Base-by-base conservation (phyloP, 23 tunicate species). In the Ciona savignyi region DNA sequence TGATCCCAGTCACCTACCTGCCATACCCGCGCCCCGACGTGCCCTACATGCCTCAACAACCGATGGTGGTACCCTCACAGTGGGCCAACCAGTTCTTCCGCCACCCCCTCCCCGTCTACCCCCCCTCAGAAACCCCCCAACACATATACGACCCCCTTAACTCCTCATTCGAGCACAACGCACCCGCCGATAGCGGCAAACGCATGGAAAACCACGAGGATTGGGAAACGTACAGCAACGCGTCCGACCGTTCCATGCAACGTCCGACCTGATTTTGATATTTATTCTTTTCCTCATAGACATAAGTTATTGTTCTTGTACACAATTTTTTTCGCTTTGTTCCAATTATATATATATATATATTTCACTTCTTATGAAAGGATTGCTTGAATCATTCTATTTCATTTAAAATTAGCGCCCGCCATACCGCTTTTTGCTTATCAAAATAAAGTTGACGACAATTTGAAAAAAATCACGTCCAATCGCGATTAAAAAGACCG, bases 201-300 rank as follows among this genome's bases (percentile, higher is more conserved):
- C 72, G n/a, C 22, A 70, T 30, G 27, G 90, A 84, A 3, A 27
- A 35, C 19, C 83, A 78, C 15, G 90, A 84, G 15, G 88, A 83
- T 22, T 84, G 90, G 90, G 90, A 84, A 62, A 63, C 83, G 31
- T 23, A 71, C 48, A 84, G 90, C 74, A 84, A 62, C 72, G 67
- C 83, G 32, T 84, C 90, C 29, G 90, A 84, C 1, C 77, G 66
- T 20, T 84, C 90, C 21, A 62, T 63, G 70, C 81, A 77, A 15
- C 73, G 81, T 1, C 73, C 64, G 28, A 20, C 81, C 32, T 72
- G 77, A 72, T 27, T n/a, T n/a, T n/a, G n/a, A n/a, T n/a, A n/a
- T n/a, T n/a, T n/a, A n/a, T n/a, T n/a, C n/a, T n/a, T n/a, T n/a
- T n/a, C n/a, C n/a, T n/a, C n/a, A n/a, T n/a, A n/a, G n/a, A n/a